Base-by-base conservation (phyloP, 2,113 vertebrate species). In the Rhynchomys soricoides region DNA sequence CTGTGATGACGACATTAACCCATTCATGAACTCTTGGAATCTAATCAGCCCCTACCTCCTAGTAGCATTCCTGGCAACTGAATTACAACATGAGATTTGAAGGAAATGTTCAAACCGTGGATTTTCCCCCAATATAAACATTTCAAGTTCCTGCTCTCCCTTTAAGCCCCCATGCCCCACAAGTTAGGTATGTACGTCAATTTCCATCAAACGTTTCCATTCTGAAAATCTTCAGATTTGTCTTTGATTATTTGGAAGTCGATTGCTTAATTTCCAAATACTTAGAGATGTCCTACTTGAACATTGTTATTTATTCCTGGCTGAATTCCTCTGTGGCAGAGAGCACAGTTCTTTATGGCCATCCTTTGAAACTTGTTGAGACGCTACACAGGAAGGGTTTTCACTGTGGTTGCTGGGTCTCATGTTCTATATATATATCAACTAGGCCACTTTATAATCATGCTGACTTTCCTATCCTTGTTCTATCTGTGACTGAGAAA, bases 371-470 rank as follows among this genome's bases (percentile, higher is more conserved):
- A 70, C 17, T 71, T 74, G 17, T 81, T 78, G 96, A 37, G 55
- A n/a, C 50, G 74, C 52, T 5, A 45, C 22, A 40, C 24, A 26
- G 52, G 73, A 57, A 82, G 70, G n/a, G 43, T 66, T 31, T 59
- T n/a, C 12, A 21, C 78, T 50, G 31, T 8, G 19, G 55, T 40
- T 40, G 57, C 89, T 29, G 29, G 81, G n/a, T 26, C n/a, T 78
- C 29, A 71, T 16, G 17, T 48, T 91, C 95, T 95, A 85, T 74
- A 88, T 79, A 88, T 79, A 66, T 50, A 93, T 45, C 50, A 74
- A 74, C 55, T 50, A 89, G 91, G 79, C 78, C 85, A 86, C 22
- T 86, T 91, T 81, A 86, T 86, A 77, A 75, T 86, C 78, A 75
- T 24, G 24, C 81, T 71, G 86, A 64, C 24, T 64, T 95, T 45